A percentile compares a stretch with the other conserved stretches of the same genome.
These are phyloP conservation scores for human (Homo sapiens) DNA, from an alignment of 2,113 vertebrate genomes.

Conservation along the genomic window GRCh38 chr4:101692001-101692500, in stretches of 20 bases:
- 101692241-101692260: background rate
- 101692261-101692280: background rate
- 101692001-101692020: background rate
- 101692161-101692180: background rate
- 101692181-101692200: background rate
- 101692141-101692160: background rate
- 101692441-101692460: background rate
- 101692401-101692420: background rate
- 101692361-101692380: background rate
- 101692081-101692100: background rate
- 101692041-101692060: background rate
- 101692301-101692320: background rate
- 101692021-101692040: background rate
- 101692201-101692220: background rate
- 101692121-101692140: background rate
- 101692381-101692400: background rate
- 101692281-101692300: background rate
- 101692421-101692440: background rate
- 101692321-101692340: background rate
- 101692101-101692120: background rate
- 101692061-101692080: background rate
- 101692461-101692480: background rate
- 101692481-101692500: background rate
- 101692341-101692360: rapidly evolving
- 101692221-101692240: background rate